Base-by-base conservation (phyloP, 2,113 vertebrate genomes). In the Gadus macrocephalus region DNA sequence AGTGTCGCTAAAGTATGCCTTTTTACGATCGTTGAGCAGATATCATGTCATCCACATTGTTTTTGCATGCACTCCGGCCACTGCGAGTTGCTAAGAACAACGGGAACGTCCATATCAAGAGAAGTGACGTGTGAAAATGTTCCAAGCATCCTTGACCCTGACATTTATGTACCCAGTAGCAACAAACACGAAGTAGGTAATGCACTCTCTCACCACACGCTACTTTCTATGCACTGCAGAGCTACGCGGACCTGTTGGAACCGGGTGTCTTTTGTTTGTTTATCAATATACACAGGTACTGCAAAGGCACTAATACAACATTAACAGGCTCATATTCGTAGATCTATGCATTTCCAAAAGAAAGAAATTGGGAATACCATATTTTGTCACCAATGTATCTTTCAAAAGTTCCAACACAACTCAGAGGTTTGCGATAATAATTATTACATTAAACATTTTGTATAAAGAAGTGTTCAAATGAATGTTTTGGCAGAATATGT, bases 221-320 rank as follows among this genome's bases (percentile, higher is more conserved):
- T 49, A 49, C 15, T 67, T 75, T 83, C 89, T 92, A 93, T 91
- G 91, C 90, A 91, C 86, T 82, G 74, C 81, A 72, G 73, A 70
- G 63, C 71, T 49, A 49, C 8, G 42, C 81, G 73, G 76, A 79
- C 72, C 72, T 73, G 53, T 75, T 83, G 35, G 73, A 74, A 71
- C 68, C 8, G 5, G 42, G 8, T 49, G 42, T 49, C 42, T 49
- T 61, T 25, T 62, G 17, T 62, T 8, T 62, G 61, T 62, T 62
- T 62, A 60, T 74, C 77, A 81, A 86, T 84, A 75, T 77, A 81
- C 76, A 58, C 71, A 79, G 70, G 25, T 61, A 68, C 69, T 68
- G 60, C 67, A 55, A 74, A 28, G 66, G 72, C 25, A 25, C 60
- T 58, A 58, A 58, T 14, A 58, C 55, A 3, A 58, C 12, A 16